phyloP scores from a whole-genome alignment of 2,797 vertebrate species.

The Gastrophryne carolinensis region DNA sequence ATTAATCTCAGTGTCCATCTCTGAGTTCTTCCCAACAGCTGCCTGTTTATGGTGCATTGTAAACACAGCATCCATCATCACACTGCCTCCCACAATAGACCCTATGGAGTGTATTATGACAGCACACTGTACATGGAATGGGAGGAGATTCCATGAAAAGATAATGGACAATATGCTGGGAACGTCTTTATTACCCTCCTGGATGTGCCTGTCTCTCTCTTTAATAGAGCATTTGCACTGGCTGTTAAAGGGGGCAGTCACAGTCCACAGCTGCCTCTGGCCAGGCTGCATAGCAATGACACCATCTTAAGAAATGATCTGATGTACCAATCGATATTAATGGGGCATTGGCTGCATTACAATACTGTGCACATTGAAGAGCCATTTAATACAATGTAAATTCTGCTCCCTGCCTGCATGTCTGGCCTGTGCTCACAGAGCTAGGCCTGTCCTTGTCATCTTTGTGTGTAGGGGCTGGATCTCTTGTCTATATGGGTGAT shows the following conservation, averaged over 20 bases:
- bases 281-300: conserved; percentile 73
- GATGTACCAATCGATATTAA: conserved; percentile 73
- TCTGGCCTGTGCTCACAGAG: conserved; percentile 57
- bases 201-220: conserved; percentile 55
- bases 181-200: conserved; percentile 61
- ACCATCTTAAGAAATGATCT: conserved; percentile 73
- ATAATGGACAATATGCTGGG: conserved; percentile 14
- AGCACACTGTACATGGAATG: not conserved
- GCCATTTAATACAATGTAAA: conserved; percentile 70
- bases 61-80: not conserved
- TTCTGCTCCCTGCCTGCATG: conserved; percentile 66
- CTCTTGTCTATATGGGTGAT: conserved; percentile 59
- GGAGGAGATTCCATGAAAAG: not conserved
- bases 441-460: conserved; percentile 65
- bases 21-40: not conserved
- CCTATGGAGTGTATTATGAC: not conserved
- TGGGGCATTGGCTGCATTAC: conserved; percentile 71
- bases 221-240: conserved; percentile 70
- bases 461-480: conserved; percentile 65
- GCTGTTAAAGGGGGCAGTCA: conserved; percentile 70
- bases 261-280: conserved; percentile 62
- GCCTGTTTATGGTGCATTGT: not conserved
- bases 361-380: conserved; percentile 72
- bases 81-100: not conserved
- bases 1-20: no score